Percentiles rank a stretch among this genome's conserved stretches.
Evolutionary conservation across 2,113 vertebrate genomes (phyloP).

Genomic region (Siphamia tubifer): DNA sequence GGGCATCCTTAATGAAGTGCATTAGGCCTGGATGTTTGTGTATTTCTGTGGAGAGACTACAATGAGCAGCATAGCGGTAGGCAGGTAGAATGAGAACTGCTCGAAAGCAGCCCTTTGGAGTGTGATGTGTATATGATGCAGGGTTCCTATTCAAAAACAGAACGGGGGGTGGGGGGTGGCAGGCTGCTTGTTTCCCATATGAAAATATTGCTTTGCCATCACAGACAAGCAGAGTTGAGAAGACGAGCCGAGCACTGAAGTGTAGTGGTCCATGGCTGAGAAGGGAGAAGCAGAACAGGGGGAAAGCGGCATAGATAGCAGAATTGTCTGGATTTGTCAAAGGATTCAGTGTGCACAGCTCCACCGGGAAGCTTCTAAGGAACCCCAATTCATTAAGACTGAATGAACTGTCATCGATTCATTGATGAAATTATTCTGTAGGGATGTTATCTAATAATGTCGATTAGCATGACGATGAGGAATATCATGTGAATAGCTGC

Average conservation of each 20-base stretch:
- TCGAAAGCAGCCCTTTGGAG: constrained; percentile 11
- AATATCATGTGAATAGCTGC: background rate
- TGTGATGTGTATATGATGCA: constrained; percentile 32
- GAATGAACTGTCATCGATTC: constrained; percentile 33
- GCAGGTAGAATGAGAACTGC: constrained; percentile 1
- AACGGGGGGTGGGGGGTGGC: too few relatives aligned
- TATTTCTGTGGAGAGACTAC: constrained; percentile 1
- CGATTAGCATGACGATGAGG: constrained; percentile 13
- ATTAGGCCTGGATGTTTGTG: constrained; percentile 30
- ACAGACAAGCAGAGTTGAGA: constrained; percentile 28
- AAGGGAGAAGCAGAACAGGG: background rate
- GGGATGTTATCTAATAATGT: constrained; percentile 8
- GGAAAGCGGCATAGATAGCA: constrained; percentile 1
- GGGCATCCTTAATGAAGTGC: constrained; percentile 43
- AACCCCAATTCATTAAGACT: constrained; percentile 42
- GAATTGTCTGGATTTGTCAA: constrained; percentile 30
- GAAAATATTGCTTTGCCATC: constrained; percentile 37
- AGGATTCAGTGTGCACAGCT: constrained; percentile 3
- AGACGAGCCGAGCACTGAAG: constrained; percentile 20
- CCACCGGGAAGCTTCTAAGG: background rate
- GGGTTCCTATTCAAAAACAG: constrained; percentile 1
- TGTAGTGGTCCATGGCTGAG: background rate
- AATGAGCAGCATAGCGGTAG: background rate
- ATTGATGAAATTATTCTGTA: constrained; percentile 21
- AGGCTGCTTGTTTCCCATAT: constrained; percentile 24